These are phyloP conservation scores for Neomicropteryx cornuta DNA, from an alignment of 1,140 invertebrate genomes.

Conservation along the genomic window DNA sequence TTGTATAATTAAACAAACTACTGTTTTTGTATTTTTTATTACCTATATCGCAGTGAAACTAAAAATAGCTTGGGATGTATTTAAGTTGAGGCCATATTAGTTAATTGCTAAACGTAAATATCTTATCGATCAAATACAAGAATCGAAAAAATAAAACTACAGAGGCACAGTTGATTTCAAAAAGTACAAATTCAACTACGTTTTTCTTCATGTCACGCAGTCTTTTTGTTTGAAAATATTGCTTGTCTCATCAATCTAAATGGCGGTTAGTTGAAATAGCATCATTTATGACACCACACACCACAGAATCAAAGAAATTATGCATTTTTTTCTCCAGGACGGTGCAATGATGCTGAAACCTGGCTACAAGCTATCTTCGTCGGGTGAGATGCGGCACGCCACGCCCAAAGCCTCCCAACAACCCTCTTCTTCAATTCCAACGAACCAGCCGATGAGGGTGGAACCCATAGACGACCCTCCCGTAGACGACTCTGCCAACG, in stretches of 20 bases:
- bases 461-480: too few species aligned
- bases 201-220: constrained; percentile 9
- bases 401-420: not conserved
- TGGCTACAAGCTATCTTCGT: constrained; percentile 29
- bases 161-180: too few species aligned
- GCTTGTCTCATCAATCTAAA: not conserved
- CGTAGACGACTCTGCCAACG: too few species aligned
- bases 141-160: not conserved
- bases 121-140: too few species aligned
- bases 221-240: not conserved
- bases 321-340: constrained; percentile 20
- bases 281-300: not conserved
- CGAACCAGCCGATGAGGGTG: too few species aligned
- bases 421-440: too few species aligned
- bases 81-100: too few species aligned
- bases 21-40: too few species aligned
- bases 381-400: constrained; percentile 8
- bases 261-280: not conserved
- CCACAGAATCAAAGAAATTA: not conserved
- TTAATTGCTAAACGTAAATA: too few species aligned
- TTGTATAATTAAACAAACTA: too few species aligned
- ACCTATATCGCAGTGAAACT: too few species aligned
- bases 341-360: constrained; percentile 38
- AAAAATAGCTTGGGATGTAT: too few species aligned
- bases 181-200: constrained; percentile 1